A percentile compares a stretch with the other conserved stretches of the same genome.
Conservation (phyloP, 1,140 invertebrate species). For the Drosophila prosaltans region DNA sequence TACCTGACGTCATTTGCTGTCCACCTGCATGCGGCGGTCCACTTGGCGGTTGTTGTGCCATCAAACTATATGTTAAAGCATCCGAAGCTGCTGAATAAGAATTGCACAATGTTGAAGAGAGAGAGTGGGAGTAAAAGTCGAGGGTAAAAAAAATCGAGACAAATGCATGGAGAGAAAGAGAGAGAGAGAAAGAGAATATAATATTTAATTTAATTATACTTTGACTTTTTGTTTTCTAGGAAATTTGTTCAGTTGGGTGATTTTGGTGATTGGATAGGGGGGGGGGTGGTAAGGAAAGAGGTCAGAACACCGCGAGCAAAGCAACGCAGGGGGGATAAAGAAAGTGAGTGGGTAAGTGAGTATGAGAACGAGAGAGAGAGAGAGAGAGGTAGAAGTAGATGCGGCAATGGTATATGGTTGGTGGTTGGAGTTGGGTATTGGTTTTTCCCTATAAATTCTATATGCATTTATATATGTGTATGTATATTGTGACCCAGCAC, state of each 20-base stretch:
- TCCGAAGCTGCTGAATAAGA: conserved; percentile 79
- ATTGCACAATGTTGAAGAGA: conserved; percentile 26
- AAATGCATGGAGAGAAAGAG: conserved; percentile 20
- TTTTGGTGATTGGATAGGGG: conserved; percentile 23
- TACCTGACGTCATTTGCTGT: conserved; percentile 79
- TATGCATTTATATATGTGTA: conserved; percentile 1
- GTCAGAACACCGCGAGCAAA: conserved; percentile 64
- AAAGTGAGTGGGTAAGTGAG: not conserved
- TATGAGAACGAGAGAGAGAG: conserved; percentile 1
- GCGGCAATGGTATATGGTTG: not conserved
- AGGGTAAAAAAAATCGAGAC: conserved; percentile 19
- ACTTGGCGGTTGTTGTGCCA: conserved; percentile 82
- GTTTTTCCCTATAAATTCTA: conserved; percentile 7
- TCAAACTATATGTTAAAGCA: conserved; percentile 83
- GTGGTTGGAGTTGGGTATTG: not conserved
- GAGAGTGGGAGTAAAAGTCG: conserved; percentile 14
- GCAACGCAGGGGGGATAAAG: conserved; percentile 38
- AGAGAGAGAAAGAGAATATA: conserved; percentile 56
- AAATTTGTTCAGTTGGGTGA: conserved; percentile 5
- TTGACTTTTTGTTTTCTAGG: conserved; percentile 15
- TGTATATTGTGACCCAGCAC: conserved; percentile 13
- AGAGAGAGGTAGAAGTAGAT: conserved; percentile 6
- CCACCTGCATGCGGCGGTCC: conserved; percentile 80
- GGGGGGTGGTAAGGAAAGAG: not conserved
- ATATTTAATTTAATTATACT: conserved; percentile 48